Percentiles rank a stretch among this genome's conserved stretches.
phyloP scores from a whole-genome alignment of 2,797 vertebrate genomes.

The Poeciliopsis infans region DNA sequence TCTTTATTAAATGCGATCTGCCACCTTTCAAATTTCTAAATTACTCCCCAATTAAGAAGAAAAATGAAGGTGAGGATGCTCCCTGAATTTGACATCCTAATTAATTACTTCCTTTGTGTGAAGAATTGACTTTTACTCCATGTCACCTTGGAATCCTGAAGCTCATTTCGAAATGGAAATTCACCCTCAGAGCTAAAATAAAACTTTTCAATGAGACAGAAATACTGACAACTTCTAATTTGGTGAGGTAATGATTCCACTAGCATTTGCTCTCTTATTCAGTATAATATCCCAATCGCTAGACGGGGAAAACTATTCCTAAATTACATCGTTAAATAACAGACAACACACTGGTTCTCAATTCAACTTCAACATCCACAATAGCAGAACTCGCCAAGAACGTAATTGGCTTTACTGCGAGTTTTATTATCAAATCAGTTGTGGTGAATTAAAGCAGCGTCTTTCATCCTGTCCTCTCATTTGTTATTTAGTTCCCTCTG shows the following conservation, averaged over 20 bases:
- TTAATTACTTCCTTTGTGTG: slow-evolving; percentile 80
- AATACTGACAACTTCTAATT: slow-evolving; percentile 22
- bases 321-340: slow-evolving; percentile 23
- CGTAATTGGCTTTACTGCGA: slow-evolving; percentile 73
- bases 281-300: slow-evolving; percentile 14
- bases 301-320: slow-evolving; percentile 27
- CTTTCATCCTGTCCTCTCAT: slow-evolving; percentile 77
- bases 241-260: slow-evolving; percentile 10
- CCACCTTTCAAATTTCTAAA: slow-evolving; percentile 79
- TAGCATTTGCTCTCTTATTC: slow-evolving; percentile 22
- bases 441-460: slow-evolving; percentile 77
- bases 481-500: slow-evolving; percentile 71
- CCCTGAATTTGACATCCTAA: slow-evolving; percentile 79
- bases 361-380: slow-evolving; percentile 38
- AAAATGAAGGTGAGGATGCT: slow-evolving; percentile 78
- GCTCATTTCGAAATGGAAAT: slow-evolving; percentile 59
- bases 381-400: slow-evolving; percentile 64
- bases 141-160: slow-evolving; percentile 76
- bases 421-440: slow-evolving; percentile 82
- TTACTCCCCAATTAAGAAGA: slow-evolving; percentile 83
- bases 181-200: slow-evolving; percentile 33
- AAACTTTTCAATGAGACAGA: slow-evolving; percentile 40
- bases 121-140: slow-evolving; percentile 73
- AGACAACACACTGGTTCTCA: slow-evolving; percentile 35
- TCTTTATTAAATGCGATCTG: slow-evolving; percentile 82